Percentiles rank a stretch among this genome's conserved stretches.
Conservation (phyloP, 1,140 invertebrate species). For the Zaprionus kolodkinae region DNA sequence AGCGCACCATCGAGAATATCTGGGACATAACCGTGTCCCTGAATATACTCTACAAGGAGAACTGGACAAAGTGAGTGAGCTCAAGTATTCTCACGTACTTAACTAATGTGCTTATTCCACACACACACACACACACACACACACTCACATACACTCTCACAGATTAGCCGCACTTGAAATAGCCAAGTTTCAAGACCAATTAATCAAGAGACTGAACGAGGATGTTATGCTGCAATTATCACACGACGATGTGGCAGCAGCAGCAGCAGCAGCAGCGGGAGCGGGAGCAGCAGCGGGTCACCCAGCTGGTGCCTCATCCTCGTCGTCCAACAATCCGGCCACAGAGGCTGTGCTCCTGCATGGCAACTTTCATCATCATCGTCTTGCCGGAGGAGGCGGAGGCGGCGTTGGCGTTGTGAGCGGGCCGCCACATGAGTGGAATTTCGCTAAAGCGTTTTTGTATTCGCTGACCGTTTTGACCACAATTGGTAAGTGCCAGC, state of each 20-base stretch:
- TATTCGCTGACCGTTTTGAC: slow-evolving; percentile 98
- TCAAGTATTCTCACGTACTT: slow-evolving; percentile 14
- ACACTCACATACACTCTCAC: slow-evolving; percentile 10
- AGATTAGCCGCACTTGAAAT: slow-evolving; percentile 93
- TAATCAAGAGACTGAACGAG: slow-evolving; percentile 91
- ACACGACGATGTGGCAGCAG: slow-evolving; percentile 72
- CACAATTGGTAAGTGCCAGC: slow-evolving; percentile 93
- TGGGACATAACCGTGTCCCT: slow-evolving; percentile 97
- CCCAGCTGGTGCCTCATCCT: slow-evolving; percentile 11
- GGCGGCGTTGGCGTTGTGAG: slow-evolving; percentile 22
- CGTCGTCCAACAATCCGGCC: slow-evolving; percentile 85
- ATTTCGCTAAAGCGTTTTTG: slow-evolving; percentile 96
- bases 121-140: not conserved
- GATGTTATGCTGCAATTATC: slow-evolving; percentile 87
- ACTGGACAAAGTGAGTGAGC: slow-evolving; percentile 91
- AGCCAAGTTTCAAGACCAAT: slow-evolving; percentile 93
- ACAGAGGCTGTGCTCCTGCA: slow-evolving; percentile 84
- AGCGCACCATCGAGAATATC: slow-evolving; percentile 93
- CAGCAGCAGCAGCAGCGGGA: slow-evolving; percentile 33
- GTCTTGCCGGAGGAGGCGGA: slow-evolving; percentile 85
- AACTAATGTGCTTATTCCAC: not conserved
- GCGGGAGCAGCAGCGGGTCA: not conserved
- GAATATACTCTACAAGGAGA: slow-evolving; percentile 97
- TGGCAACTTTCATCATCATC: slow-evolving; percentile 72
- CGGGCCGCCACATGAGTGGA: slow-evolving; percentile 91